A percentile compares a stretch with the other conserved stretches of the same genome.
Evolutionary conservation across 2,888 invertebrate genomes (phyloP).

Genomic region (Ashinkailepas kermadecensis): DNA sequence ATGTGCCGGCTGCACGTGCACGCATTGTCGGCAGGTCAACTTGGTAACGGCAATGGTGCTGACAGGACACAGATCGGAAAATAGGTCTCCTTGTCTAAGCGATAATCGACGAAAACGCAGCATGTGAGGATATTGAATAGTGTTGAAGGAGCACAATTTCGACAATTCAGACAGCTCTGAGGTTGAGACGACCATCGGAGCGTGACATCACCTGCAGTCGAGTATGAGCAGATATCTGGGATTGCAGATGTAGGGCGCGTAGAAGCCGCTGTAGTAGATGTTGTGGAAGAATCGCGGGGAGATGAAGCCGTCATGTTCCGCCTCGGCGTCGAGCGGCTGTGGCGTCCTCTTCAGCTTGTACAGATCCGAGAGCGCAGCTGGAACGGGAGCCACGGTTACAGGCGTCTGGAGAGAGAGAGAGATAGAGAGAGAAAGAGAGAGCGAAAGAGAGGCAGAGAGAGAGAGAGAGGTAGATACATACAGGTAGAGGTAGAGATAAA

Average conservation of each 20-base stretch:
- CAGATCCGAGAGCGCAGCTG: conserved; percentile 35
- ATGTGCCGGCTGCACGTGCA: no score
- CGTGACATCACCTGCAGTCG: conserved; percentile 36
- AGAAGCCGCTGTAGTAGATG: conserved; percentile 40
- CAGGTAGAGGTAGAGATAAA: no score
- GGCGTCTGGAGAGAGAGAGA: no score
- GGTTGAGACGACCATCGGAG: conserved; percentile 21
- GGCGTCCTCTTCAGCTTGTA: conserved; percentile 35
- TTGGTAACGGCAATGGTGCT: no score
- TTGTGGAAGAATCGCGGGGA: conserved; percentile 38
- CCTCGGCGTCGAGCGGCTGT: conserved; percentile 35
- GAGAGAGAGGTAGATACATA: no score
- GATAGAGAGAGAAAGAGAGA: conserved; percentile 30
- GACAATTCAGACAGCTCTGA: no score
- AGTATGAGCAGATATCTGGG: conserved; percentile 39
- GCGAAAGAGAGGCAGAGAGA: conserved; percentile 33
- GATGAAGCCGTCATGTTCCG: conserved; percentile 35
- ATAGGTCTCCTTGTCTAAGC: no score
- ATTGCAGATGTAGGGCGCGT: conserved; percentile 38
- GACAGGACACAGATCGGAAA: no score
- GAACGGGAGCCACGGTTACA: not conserved
- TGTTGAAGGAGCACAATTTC: no score
- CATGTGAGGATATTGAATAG: no score
- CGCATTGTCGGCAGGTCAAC: no score
- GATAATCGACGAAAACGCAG: no score